phyloP scores from a whole-genome alignment of 2,888 invertebrate species.

The Phytoseiulus persimilis region DNA sequence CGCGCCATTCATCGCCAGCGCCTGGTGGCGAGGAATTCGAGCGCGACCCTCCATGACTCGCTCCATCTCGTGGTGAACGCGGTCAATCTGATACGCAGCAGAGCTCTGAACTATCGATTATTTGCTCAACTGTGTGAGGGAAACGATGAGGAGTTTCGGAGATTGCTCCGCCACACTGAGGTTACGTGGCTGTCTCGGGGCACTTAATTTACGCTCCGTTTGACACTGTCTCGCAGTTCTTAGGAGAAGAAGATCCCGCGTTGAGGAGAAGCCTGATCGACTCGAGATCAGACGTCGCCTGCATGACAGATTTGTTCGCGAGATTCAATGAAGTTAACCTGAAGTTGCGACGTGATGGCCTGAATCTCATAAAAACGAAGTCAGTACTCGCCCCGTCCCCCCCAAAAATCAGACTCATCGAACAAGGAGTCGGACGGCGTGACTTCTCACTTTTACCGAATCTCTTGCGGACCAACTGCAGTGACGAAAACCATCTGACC shows the following conservation, averaged over 20 bases:
- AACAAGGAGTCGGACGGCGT: neutral
- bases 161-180: no score
- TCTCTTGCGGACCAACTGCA: neutral
- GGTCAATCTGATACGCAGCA: no score
- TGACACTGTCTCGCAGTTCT: slow-evolving; percentile 39
- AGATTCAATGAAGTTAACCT: slow-evolving; percentile 39
- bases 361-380: slow-evolving; percentile 40
- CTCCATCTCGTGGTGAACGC: neutral
- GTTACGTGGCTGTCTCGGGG: no score
- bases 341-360: slow-evolving; percentile 36
- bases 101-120: no score
- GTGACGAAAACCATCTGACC: neutral
- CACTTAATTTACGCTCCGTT: neutral
- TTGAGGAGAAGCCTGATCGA: slow-evolving; percentile 11
- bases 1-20: no score
- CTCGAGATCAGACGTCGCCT: slow-evolving; percentile 35
- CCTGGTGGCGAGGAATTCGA: no score
- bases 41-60: neutral
- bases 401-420: neutral
- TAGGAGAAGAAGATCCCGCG: slow-evolving; percentile 33
- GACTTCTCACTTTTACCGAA: neutral
- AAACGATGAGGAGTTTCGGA: no score
- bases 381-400: neutral
- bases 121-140: no score
- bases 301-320: slow-evolving; percentile 37